Evolutionary conservation across 2,113 vertebrate genomes (phyloP).

Genomic region (Anoplopoma fimbria): DNA sequence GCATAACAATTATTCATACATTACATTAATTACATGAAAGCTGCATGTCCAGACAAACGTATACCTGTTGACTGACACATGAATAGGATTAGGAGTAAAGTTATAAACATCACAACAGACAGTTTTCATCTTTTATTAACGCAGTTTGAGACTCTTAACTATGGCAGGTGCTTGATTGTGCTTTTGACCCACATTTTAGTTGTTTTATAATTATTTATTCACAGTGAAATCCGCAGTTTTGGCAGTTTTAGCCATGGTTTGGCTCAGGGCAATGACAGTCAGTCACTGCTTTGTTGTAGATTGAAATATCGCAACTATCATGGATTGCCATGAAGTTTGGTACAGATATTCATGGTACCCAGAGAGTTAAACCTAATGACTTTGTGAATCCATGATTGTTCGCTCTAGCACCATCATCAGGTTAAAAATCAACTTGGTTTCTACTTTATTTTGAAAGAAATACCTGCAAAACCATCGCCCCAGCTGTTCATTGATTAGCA

Average conservation of each 20-base stretch:
- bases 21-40: background rate
- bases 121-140: background rate
- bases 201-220: background rate
- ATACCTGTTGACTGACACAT: too few relatives aligned
- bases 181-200: background rate
- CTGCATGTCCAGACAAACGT: background rate
- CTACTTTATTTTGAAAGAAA: background rate
- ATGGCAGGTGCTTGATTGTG: background rate
- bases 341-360: background rate
- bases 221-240: background rate
- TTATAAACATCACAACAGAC: background rate
- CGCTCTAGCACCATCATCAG: background rate
- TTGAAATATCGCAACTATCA: background rate
- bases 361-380: background rate
- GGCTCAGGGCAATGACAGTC: too few relatives aligned
- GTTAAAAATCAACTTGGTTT: background rate
- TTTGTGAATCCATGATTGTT: background rate
- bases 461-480: background rate
- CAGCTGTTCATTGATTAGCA: background rate
- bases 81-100: background rate
- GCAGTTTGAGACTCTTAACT: too few relatives aligned
- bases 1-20: background rate
- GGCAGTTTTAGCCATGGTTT: too few relatives aligned
- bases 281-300: too few relatives aligned
- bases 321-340: background rate